Conservation (phyloP, 2,113 vertebrate genomes). For the Excalfactoria chinensis region DNA sequence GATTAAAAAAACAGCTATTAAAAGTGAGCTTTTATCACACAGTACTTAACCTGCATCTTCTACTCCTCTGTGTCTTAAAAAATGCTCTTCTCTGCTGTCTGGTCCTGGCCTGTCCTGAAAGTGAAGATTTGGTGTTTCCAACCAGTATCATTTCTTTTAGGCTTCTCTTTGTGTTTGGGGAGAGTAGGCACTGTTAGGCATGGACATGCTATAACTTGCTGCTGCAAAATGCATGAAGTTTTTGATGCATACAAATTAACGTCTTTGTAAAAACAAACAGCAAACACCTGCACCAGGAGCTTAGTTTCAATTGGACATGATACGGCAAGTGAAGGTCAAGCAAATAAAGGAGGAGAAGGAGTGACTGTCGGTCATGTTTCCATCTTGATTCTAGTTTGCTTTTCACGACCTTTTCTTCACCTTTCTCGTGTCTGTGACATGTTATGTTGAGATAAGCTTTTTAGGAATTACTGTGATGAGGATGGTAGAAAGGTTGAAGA, state of each 20-base stretch:
- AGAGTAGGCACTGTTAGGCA: not conserved
- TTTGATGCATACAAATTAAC: not conserved
- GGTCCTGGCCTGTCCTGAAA: not conserved
- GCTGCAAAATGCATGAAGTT: not conserved
- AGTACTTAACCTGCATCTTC: not conserved
- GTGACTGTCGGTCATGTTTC: constrained; percentile 4
- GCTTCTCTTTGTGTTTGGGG: not conserved
- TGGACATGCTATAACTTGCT: not conserved
- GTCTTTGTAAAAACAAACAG: not conserved
- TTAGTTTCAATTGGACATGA: not conserved
- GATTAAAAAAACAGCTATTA: not conserved
- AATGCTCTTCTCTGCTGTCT: not conserved
- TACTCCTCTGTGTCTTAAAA: not conserved
- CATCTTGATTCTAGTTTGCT: not conserved
- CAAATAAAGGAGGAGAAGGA: constrained; percentile 8
- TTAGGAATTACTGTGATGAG: not conserved
- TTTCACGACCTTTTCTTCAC: constrained; percentile 16
- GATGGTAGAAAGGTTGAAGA: not conserved
- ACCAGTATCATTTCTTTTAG: not conserved
- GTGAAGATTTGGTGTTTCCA: not conserved
- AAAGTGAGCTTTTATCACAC: not conserved
- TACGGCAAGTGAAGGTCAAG: constrained; percentile 1
- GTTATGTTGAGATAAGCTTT: constrained; percentile 15
- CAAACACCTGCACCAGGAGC: not conserved
- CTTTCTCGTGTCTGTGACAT: not conserved